Conservation (phyloP, 2,797 vertebrate species). For the Hoplostethus mediterraneus region DNA sequence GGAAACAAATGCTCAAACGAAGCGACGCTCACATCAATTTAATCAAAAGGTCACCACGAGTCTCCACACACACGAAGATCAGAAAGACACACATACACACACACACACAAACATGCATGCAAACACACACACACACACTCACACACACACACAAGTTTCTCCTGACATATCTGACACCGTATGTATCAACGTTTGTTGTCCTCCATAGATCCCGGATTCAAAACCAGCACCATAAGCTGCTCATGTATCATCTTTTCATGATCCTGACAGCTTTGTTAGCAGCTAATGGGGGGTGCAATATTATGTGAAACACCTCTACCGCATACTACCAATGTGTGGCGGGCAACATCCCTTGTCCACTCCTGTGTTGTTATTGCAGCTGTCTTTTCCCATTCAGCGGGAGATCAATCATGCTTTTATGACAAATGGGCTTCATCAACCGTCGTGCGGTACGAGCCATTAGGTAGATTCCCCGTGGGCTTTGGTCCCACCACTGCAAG, state of each 20-base stretch:
- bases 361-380: constrained; percentile 43
- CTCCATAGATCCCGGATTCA: constrained; percentile 16
- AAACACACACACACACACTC: constrained; percentile 1
- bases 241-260: constrained; percentile 36
- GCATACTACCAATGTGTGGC: constrained; percentile 8
- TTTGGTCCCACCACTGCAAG: constrained; percentile 12
- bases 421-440: constrained; percentile 60
- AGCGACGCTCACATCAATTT: too few relatives aligned
- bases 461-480: constrained; percentile 52
- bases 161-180: not conserved
- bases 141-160: not conserved
- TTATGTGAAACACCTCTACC: constrained; percentile 15
- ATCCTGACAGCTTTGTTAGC: constrained; percentile 27
- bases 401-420: constrained; percentile 72
- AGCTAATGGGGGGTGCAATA: constrained; percentile 25
- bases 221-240: constrained; percentile 15
- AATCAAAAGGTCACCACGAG: too few relatives aligned
- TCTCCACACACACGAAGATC: not conserved
- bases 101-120: not conserved
- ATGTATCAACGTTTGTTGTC: constrained; percentile 12
- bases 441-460: constrained; percentile 29
- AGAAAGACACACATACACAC: not conserved
- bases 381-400: constrained; percentile 59
- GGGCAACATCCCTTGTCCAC: constrained; percentile 24
- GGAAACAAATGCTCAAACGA: too few relatives aligned